A percentile compares a stretch with the other conserved stretches of the same genome.
Evolutionary conservation across 2,797 vertebrate species (phyloP).

Genomic region (Melanogrammus aeglefinus): DNA sequence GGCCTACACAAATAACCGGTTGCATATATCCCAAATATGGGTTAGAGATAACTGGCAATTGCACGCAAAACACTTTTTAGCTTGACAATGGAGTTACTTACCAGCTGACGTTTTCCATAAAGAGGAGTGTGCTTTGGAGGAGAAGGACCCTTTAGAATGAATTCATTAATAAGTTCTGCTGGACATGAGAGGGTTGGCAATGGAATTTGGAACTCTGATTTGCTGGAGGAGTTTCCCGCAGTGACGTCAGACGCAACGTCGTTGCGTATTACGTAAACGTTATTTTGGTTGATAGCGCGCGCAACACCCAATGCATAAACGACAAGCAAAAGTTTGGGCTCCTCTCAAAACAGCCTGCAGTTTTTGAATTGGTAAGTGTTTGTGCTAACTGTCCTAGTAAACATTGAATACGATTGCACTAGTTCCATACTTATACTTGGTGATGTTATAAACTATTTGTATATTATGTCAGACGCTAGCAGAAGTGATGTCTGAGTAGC

Average conservation of each 20-base stretch:
- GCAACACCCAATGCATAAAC: neutral
- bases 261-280: neutral
- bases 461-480: neutral
- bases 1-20: neutral
- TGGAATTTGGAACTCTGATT: constrained; percentile 26
- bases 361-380: neutral
- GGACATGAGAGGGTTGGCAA: neutral
- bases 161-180: neutral
- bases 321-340: neutral
- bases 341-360: neutral
- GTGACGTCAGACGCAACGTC: constrained; percentile 3
- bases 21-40: no score
- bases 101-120: neutral
- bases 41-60: no score
- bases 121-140: neutral
- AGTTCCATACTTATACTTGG: neutral
- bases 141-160: neutral
- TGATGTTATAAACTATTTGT: neutral
- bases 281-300: constrained; percentile 50
- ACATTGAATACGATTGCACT: neutral
- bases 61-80: no score
- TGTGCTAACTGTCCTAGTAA: neutral
- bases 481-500: neutral
- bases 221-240: constrained; percentile 11
- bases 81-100: constrained; percentile 15